Percentiles rank a stretch among this genome's conserved stretches.
Evolutionary conservation across 2,888 invertebrate species (phyloP).

Genomic region (Balanococcus diminutus): DNA sequence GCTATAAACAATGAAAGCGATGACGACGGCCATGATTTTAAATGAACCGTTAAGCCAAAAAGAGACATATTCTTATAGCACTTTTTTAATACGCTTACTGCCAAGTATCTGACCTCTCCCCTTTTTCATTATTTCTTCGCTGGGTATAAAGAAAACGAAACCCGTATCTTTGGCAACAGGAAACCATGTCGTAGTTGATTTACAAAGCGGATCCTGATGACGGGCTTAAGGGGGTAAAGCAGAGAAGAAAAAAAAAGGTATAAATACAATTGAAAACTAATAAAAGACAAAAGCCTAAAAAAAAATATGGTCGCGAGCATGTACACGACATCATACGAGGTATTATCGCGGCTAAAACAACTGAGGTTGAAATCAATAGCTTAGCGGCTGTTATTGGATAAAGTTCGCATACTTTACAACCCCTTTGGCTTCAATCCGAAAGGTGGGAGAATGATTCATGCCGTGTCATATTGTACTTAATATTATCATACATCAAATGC

Average conservation of each 20-base stretch:
- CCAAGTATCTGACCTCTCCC: constrained; percentile 42
- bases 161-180: constrained; percentile 41
- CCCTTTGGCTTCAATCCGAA: background rate
- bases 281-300: constrained; percentile 8
- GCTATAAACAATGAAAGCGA: constrained; percentile 37
- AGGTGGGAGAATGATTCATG: constrained; percentile 42
- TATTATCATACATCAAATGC: constrained; percentile 46
- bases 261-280: constrained; percentile 6
- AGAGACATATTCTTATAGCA: constrained; percentile 38
- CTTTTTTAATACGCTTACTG: constrained; percentile 31
- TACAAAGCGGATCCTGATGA: background rate
- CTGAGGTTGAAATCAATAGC: constrained; percentile 31
- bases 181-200: constrained; percentile 14
- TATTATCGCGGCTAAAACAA: constrained; percentile 21
- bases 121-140: constrained; percentile 38
- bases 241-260: background rate
- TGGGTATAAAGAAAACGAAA: constrained; percentile 29
- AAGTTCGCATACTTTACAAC: constrained; percentile 18
- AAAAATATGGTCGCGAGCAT: background rate
- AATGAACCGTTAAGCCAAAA: constrained; percentile 44
- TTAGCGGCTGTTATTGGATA: constrained; percentile 12
- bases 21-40: constrained; percentile 43
- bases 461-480: constrained; percentile 38
- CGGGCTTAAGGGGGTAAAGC: background rate
- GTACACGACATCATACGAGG: background rate